These are phyloP conservation scores for Myotis davidii DNA, from an alignment of 2,113 vertebrate genomes.

Conservation along the genomic window DNA sequence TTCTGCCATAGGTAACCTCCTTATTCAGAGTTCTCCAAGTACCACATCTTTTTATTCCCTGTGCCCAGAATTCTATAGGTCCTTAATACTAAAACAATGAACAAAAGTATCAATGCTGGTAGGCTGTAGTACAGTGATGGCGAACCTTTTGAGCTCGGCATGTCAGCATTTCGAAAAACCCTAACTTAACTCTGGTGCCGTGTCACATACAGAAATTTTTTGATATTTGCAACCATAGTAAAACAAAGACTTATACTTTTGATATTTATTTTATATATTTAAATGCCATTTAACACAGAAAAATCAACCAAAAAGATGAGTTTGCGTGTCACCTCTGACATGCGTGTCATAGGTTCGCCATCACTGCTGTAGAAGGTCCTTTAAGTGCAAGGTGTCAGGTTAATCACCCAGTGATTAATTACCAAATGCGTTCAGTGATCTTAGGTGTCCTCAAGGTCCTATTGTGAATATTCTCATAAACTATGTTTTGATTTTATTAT, in stretches of 20 bases:
- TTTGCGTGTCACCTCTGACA: no score
- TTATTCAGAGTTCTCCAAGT: conserved; percentile 39
- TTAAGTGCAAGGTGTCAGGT: neutral
- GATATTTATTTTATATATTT: no score
- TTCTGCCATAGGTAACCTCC: conserved; percentile 39
- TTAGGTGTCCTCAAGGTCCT: neutral
- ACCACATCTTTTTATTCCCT: conserved; percentile 39
- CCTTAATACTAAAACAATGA: conserved; percentile 27
- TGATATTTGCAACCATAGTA: no score
- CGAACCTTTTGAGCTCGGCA: no score
- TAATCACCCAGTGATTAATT: conserved; percentile 29
- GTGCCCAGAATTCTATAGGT: conserved; percentile 25
- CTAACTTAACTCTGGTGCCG: no score
- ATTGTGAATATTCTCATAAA: conserved; percentile 32
- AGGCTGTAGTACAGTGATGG: neutral
- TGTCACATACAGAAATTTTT: no score
- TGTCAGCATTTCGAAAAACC: no score
- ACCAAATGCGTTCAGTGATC: conserved; percentile 37
- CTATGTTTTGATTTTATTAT: conserved; percentile 3
- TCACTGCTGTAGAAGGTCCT: neutral
- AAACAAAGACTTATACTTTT: no score
- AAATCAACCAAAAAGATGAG: no score
- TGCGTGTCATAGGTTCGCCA: no score
- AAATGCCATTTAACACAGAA: no score
- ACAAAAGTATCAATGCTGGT: neutral